Conservation (phyloP, 2,888 invertebrate species). For the Rhodophaea formosa region DNA sequence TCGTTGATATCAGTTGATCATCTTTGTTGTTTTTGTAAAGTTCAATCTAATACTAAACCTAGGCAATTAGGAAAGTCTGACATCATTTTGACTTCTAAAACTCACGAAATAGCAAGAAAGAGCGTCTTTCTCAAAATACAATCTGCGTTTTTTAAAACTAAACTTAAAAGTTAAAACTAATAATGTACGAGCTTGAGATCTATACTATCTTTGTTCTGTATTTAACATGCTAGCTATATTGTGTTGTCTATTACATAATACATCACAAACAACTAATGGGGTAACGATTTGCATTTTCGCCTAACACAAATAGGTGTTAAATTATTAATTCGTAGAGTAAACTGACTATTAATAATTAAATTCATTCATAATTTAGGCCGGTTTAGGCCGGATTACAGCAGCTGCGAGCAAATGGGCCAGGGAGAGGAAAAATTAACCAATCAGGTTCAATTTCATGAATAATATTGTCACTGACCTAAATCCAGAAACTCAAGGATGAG, state of each 20-base stretch:
- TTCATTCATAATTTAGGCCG: slow-evolving; percentile 1
- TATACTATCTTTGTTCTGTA: neutral
- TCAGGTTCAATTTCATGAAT: too few relatives aligned
- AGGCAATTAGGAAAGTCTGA: too few relatives aligned
- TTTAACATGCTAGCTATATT: neutral
- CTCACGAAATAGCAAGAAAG: too few relatives aligned
- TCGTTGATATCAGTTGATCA: too few relatives aligned
- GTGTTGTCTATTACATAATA: slow-evolving; percentile 5
- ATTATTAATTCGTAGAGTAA: slow-evolving; percentile 2
- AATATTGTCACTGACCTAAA: too few relatives aligned
- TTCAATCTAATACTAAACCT: too few relatives aligned
- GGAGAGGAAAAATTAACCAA: neutral
- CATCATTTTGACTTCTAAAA: too few relatives aligned
- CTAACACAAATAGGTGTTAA: neutral
- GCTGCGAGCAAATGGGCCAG: neutral
- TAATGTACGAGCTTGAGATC: neutral
- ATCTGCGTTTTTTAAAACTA: too few relatives aligned
- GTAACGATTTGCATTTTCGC: slow-evolving; percentile 12
- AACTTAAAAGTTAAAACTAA: neutral
- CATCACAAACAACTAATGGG: slow-evolving; percentile 13
- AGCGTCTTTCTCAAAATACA: too few relatives aligned
- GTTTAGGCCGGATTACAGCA: neutral
- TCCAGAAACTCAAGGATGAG: too few relatives aligned
- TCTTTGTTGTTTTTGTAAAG: too few relatives aligned
- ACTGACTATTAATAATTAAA: slow-evolving; percentile 4